Evolutionary conservation across 2,888 invertebrate species (phyloP), one percentile per base, ranked within the genome.

Genomic region (Pachymerium ferrugineum): DNA sequence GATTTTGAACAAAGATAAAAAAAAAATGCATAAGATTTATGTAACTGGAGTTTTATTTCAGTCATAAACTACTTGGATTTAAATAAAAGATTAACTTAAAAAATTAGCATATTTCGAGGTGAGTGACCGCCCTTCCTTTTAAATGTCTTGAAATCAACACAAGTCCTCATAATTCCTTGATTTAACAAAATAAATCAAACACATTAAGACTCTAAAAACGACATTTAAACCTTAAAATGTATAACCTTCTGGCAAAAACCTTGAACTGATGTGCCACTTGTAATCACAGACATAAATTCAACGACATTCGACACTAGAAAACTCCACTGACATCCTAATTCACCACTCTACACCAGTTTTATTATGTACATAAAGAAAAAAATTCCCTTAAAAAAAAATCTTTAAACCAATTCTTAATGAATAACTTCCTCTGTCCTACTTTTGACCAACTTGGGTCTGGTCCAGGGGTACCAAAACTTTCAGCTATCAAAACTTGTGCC

Each of bases 361-460:
- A 12, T n/a, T 10, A 54, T 2, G 1, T 22, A 5, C 14, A 54
- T 22, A 19, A 54, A 54, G 22, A 54, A 54, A 54, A 54, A 54
- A 54, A 54, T n/a, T n/a, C n/a, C n/a, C n/a, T n/a, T n/a, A 54
- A 54, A 54, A 54, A 54, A 54, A 54, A 54, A 54, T 54, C 47
- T 54, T 54, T 54, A 54, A 54, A 54, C 47, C 47, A 54, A 19
- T 54, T 54, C 22, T 54, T 54, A 54, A 54, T 54, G 19, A 22
- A 22, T 54, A 54, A 54, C 22, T 54, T 54, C 47, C 47, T 54
- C 47, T 22, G 47, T 54, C 47, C 47, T 54, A 54, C 47, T 54
- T 54, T 54, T 8, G n/a, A 19, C 47, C 47, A 22, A 22, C 47
- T 54, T 54, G 47, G 47, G 47, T 54, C 47, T 54, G 47, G 47